Base-by-base conservation (phyloP, 2,113 vertebrate genomes). In the Pelecanus crispus region DNA sequence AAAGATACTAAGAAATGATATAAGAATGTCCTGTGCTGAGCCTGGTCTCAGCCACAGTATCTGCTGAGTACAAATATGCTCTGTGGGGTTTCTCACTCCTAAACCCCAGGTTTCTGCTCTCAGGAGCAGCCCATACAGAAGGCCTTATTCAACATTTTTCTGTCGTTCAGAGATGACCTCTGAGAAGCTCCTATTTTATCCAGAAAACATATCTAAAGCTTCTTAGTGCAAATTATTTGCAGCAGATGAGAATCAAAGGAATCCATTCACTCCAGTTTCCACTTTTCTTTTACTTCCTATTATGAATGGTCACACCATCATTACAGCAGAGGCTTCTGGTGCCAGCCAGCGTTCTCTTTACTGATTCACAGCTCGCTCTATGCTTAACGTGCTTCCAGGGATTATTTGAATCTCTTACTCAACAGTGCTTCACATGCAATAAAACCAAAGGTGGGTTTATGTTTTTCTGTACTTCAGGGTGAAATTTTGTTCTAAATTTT, bases 11-110 rank as follows among this genome's bases (percentile, higher is more conserved):
- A 97, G 92, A 96, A 94, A 93, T 82, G 77, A 95, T 94, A 86
- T 25, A 93, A 91, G 95, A 97, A 94, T 95, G 97, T 95, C 95
- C 95, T 92, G 92, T 92, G 2, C 96, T 32, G 81, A 92, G 97
- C 74, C 95, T 94, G 96, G 67, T 72, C 97, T 91, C 65, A 85
- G 83, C 94, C 49, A n/a, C 88, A 44, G 74, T 47, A 15, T 96
- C 94, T 97, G 97, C 97, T 21, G 89, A 97, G 86, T 75, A 66
- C 21, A 86, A 62, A 81, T 34, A 14, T 1, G 7, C 95, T 74
- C 82, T 11, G 4, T 79, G 90, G 95, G 84, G 49, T 79, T 95
- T 50, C 95, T 95, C 75, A 68, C 82, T 91, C 65, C 96, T 84
- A 65, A 72, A 92, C 62, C 58, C 95, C 73, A 10, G 82, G 88